phyloP scores from a whole-genome alignment of 2,888 invertebrate genomes.

The Busseola fusca region DNA sequence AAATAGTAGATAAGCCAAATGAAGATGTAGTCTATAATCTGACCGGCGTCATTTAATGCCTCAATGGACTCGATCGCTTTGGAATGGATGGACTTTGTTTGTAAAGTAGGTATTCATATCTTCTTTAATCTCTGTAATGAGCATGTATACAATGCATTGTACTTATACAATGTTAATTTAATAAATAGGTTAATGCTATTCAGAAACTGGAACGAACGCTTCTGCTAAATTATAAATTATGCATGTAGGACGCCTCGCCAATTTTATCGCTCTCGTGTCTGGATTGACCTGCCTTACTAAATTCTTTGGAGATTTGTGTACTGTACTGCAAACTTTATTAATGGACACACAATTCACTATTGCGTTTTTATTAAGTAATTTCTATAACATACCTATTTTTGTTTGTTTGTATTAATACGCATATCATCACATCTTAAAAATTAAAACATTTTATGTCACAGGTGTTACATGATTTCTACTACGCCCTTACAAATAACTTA shows the following conservation, averaged over 20 bases:
- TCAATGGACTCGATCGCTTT: conserved; percentile 4
- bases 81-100: conserved; percentile 7
- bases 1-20: conserved; percentile 39
- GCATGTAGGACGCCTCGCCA: conserved; percentile 69
- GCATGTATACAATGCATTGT: conserved; percentile 16
- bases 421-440: neutral
- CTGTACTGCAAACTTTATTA: conserved; percentile 40
- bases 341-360: conserved; percentile 30
- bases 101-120: conserved; percentile 8
- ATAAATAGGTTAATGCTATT: conserved; percentile 58
- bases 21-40: conserved; percentile 22
- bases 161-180: conserved; percentile 38
- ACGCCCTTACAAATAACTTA: conserved; percentile 7
- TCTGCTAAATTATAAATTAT: conserved; percentile 71
- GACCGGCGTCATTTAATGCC: conserved; percentile 8
- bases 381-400: neutral
- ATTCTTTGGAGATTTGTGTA: conserved; percentile 61
- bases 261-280: conserved; percentile 63
- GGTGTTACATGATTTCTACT: neutral
- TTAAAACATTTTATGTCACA: neutral
- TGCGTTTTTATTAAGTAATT: conserved; percentile 8
- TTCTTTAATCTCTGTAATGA: conserved; percentile 14
- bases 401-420: too few relatives aligned
- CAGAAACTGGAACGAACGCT: conserved; percentile 60
- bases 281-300: conserved; percentile 63